phyloP scores from a whole-genome alignment of 2,113 vertebrate genomes.

The Furnarius figulus region DNA sequence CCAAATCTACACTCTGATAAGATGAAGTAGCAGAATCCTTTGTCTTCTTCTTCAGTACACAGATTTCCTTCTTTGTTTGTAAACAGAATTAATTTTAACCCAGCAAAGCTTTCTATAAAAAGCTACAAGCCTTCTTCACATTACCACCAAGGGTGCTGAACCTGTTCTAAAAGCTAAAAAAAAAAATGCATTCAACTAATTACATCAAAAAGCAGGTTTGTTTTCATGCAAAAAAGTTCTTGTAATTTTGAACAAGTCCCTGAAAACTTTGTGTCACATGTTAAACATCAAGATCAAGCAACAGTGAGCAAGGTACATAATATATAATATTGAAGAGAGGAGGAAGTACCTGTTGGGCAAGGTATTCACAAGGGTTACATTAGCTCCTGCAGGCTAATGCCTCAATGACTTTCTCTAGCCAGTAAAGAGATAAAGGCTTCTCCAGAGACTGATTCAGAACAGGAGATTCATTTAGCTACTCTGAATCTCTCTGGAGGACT shows the following conservation, averaged over 20 bases:
- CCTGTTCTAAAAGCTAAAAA: background rate
- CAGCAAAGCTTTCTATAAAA: background rate
- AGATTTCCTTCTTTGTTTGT: background rate
- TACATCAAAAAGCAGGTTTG: background rate
- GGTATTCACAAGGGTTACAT: background rate
- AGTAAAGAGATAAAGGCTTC: background rate
- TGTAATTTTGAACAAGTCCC: background rate
- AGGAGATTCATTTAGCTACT: background rate
- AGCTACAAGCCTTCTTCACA: background rate
- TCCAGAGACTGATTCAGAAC: background rate
- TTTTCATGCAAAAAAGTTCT: background rate
- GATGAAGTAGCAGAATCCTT: background rate
- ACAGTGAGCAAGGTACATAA: rapidly evolving
- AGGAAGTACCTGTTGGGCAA: background rate
- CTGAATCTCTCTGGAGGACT: background rate
- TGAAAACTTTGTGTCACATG: background rate
- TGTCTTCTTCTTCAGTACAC: background rate
- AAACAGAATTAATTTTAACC: background rate
- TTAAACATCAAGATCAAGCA: background rate
- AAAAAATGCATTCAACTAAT: background rate
- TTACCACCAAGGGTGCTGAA: background rate
- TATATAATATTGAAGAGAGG: background rate
- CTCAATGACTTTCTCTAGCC: background rate
- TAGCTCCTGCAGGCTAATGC: background rate
- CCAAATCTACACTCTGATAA: background rate